A percentile compares a stretch with the other conserved stretches of the same genome.
Conservation (phyloP, 2,888 invertebrate species). For the Mamestra brassicae region DNA sequence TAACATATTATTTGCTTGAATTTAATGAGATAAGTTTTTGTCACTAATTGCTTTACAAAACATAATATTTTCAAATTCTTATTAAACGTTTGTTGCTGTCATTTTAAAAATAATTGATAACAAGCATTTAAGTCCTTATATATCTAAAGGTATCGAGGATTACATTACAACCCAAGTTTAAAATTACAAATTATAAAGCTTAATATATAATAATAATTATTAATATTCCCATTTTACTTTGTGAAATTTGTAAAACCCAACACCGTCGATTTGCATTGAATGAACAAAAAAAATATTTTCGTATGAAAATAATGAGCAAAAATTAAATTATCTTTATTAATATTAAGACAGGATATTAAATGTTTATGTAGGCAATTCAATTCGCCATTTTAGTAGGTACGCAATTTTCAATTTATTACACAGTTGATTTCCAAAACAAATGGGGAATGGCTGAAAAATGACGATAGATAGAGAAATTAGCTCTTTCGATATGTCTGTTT, state of each 20-base stretch:
- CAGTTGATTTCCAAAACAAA: too few species aligned
- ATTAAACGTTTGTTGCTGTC: background rate
- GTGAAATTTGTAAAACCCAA: background rate
- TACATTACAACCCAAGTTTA: background rate
- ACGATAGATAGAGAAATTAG: too few species aligned
- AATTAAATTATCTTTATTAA: background rate
- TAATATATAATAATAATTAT: background rate
- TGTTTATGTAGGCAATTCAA: too few species aligned
- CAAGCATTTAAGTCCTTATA: too few species aligned
- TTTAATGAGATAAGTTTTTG: conserved; percentile 43
- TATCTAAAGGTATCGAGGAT: background rate
- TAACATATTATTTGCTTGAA: conserved; percentile 12
- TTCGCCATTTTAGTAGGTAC: too few species aligned
- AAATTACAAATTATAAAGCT: background rate
- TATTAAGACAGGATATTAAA: too few species aligned
- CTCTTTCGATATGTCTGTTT: too few species aligned
- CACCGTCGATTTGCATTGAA: background rate
- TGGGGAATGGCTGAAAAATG: too few species aligned
- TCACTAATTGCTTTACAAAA: conserved; percentile 3
- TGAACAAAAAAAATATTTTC: background rate
- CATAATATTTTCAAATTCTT: background rate
- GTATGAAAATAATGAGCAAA: background rate
- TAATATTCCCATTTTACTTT: too few species aligned
- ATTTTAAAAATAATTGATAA: background rate
- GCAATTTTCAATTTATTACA: too few species aligned